phyloP scores from a whole-genome alignment of 2,113 vertebrate species.

The Hydropotes inermis region DNA sequence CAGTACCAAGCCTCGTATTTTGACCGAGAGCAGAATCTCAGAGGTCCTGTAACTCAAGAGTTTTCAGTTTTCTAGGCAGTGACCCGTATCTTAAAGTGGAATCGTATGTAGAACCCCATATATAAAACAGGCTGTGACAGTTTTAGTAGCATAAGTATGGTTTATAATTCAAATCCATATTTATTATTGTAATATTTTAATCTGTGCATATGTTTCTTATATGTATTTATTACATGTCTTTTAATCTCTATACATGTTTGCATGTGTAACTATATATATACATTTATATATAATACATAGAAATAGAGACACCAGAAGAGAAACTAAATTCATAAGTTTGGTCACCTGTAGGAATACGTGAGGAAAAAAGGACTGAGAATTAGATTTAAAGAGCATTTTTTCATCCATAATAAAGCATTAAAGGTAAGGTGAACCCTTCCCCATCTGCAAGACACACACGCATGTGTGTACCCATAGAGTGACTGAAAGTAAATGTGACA shows the following conservation, averaged over 20 bases:
- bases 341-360: neutral
- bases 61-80: neutral
- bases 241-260: neutral
- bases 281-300: neutral
- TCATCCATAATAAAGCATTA: neutral
- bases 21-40: neutral
- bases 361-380: neutral
- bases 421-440: neutral
- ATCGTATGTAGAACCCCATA: neutral
- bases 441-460: neutral
- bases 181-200: neutral
- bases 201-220: neutral
- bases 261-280: neutral
- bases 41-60: neutral
- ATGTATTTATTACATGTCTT: neutral
- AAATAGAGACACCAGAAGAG: neutral
- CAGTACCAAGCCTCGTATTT: neutral
- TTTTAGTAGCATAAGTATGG: neutral
- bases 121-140: neutral
- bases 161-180: neutral
- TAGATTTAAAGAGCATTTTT: neutral
- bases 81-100: neutral
- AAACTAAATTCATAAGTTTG: neutral
- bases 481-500: neutral
- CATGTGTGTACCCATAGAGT: neutral